Conservation (phyloP, 1,140 invertebrate species). For the Drosophila pseudoobscura region DNA sequence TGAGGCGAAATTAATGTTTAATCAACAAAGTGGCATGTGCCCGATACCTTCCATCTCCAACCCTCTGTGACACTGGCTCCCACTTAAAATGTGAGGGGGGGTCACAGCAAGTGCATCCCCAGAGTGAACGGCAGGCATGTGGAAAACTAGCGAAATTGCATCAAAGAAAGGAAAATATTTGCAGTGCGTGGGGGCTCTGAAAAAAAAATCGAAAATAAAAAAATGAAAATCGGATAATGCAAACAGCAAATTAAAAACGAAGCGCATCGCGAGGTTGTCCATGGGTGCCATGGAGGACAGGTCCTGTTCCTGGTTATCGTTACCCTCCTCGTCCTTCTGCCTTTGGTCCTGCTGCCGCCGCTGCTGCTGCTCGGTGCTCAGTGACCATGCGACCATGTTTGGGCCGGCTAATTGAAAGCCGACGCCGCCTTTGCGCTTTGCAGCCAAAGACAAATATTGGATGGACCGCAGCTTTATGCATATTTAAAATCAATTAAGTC, state of each 20-base stretch:
- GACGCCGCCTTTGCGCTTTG: slow-evolving; percentile 41
- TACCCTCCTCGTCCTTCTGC: too few relatives aligned
- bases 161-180: slow-evolving; percentile 72
- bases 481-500: slow-evolving; percentile 83
- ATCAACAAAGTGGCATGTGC: slow-evolving; percentile 58
- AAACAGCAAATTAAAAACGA: slow-evolving; percentile 76
- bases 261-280: slow-evolving; percentile 10
- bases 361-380: background rate
- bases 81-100: too few relatives aligned
- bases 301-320: too few relatives aligned
- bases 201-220: slow-evolving; percentile 37
- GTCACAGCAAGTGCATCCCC: too few relatives aligned
- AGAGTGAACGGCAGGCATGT: slow-evolving; percentile 13
- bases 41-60: background rate
- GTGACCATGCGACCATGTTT: slow-evolving; percentile 16
- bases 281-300: background rate
- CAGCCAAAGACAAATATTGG: slow-evolving; percentile 81
- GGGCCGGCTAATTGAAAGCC: slow-evolving; percentile 69
- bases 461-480: slow-evolving; percentile 79
- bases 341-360: slow-evolving; percentile 2
- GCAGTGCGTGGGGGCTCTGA: slow-evolving; percentile 48
- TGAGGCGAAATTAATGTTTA: slow-evolving; percentile 67
- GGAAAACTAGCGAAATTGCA: slow-evolving; percentile 70
- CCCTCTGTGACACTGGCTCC: too few relatives aligned
- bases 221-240: slow-evolving; percentile 61